Percentiles rank a stretch among this genome's conserved stretches.
phyloP scores from a whole-genome alignment of 1,140 invertebrate species.

The Drosophila ercepeae region DNA sequence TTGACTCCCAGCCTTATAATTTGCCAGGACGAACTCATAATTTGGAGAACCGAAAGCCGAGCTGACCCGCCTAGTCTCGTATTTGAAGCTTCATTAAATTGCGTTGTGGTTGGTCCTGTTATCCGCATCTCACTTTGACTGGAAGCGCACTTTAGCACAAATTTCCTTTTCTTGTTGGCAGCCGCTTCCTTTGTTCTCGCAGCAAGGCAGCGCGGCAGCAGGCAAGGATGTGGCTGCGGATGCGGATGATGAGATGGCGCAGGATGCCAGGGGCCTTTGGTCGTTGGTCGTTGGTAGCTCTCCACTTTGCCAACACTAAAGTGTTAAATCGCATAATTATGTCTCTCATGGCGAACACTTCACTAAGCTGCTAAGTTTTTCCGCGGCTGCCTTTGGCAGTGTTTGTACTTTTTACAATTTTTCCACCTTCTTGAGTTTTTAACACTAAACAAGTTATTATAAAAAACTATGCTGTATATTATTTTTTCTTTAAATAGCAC shows the following conservation, averaged over 20 bases:
- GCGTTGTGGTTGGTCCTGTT: slow-evolving; percentile 32
- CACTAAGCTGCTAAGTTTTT: slow-evolving; percentile 74
- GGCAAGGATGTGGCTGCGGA: slow-evolving; percentile 35
- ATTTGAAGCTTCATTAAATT: slow-evolving; percentile 51
- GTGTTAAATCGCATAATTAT: slow-evolving; percentile 82
- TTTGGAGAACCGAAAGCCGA: not conserved
- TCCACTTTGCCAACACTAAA: slow-evolving; percentile 71
- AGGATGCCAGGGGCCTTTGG: slow-evolving; percentile 4
- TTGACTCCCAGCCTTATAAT: slow-evolving; percentile 42
- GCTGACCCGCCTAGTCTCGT: not conserved
- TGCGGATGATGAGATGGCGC: slow-evolving; percentile 9
- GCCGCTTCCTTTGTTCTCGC: slow-evolving; percentile 62
- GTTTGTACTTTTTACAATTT: slow-evolving; percentile 29
- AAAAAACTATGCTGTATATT: no score
- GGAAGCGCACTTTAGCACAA: slow-evolving; percentile 73
- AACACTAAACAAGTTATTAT: not conserved
- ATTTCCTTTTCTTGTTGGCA: slow-evolving; percentile 78
- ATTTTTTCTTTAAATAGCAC: no score
- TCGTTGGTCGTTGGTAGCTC: slow-evolving; percentile 35
- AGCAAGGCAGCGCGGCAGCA: not conserved
- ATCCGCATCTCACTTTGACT: slow-evolving; percentile 65
- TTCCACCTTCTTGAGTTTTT: not conserved
- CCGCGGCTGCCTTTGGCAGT: slow-evolving; percentile 45
- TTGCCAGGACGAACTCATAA: slow-evolving; percentile 3
- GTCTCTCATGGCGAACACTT: slow-evolving; percentile 77